Conservation (phyloP, 2,113 vertebrate species). For the Ptyas mucosa region DNA sequence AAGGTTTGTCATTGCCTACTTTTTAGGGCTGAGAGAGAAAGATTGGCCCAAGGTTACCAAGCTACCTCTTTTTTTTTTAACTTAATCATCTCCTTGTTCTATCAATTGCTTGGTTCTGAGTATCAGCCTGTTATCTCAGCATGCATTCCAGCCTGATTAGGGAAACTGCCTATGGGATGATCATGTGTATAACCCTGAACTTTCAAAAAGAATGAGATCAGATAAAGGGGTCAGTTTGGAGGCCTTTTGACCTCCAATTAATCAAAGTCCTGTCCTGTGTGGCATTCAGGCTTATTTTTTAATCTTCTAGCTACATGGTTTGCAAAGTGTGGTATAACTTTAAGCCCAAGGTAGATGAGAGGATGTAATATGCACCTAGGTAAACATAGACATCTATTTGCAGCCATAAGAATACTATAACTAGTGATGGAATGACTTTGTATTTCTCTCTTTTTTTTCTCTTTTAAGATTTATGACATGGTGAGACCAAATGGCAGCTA, state of each 20-base stretch:
- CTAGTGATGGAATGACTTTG: neutral
- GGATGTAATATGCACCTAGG: neutral
- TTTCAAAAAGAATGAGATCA: rapidly evolving
- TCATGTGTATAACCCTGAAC: rapidly evolving
- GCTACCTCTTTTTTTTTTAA: neutral
- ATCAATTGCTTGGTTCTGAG: neutral
- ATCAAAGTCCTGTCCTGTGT: neutral
- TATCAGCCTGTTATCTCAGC: neutral
- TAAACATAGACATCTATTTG: neutral
- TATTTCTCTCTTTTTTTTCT: neutral
- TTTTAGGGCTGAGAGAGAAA: neutral
- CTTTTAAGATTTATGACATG: neutral
- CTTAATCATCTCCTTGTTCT: neutral
- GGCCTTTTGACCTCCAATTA: neutral
- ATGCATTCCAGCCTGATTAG: neutral
- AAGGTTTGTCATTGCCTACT: neutral
- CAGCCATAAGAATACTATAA: neutral
- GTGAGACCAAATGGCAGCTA: neutral
- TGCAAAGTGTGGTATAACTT: neutral
- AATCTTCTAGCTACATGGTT: neutral
- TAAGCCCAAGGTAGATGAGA: neutral
- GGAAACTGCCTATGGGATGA: neutral
- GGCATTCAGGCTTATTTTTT: neutral
- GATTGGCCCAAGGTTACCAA: neutral
- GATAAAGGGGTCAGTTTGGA: neutral